These are phyloP conservation scores for Ranitomeya variabilis DNA, from an alignment of 2,113 vertebrate genomes.

Conservation along the genomic window DNA sequence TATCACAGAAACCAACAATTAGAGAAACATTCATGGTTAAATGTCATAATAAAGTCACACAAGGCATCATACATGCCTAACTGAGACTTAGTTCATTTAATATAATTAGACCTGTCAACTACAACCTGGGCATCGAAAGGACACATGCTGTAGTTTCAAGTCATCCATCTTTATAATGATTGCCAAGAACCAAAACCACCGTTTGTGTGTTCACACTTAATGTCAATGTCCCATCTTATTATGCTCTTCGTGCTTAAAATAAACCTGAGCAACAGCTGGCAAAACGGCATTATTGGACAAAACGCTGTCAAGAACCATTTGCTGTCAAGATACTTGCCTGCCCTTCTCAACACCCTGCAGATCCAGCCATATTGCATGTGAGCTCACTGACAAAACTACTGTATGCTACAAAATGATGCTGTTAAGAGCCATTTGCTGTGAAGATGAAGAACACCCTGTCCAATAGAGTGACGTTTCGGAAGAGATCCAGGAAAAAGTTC, in stretches of 20 bases:
- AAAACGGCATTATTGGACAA: conserved; percentile 9
- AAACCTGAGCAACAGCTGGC: conserved; percentile 39
- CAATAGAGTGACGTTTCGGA: neutral
- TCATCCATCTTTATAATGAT: conserved; percentile 47
- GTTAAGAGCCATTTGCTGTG: conserved; percentile 32
- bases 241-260: neutral
- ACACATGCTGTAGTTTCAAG: neutral
- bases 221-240: neutral
- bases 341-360: neutral
- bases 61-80: too few species aligned
- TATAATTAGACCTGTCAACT: neutral
- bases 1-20: too few species aligned
- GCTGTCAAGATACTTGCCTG: conserved; percentile 13
- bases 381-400: conserved; percentile 18
- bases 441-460: neutral
- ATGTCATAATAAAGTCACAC: too few species aligned
- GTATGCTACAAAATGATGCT: conserved; percentile 35
- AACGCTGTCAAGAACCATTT: conserved; percentile 45
- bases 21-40: too few species aligned
- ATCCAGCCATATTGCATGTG: neutral
- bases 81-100: neutral
- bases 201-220: neutral
- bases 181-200: conserved; percentile 20
- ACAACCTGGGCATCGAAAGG: neutral
- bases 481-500: neutral